These are phyloP conservation scores for Petrolisthes cinctipes DNA, from an alignment of 2,888 invertebrate genomes.

Conservation along the genomic window DNA sequence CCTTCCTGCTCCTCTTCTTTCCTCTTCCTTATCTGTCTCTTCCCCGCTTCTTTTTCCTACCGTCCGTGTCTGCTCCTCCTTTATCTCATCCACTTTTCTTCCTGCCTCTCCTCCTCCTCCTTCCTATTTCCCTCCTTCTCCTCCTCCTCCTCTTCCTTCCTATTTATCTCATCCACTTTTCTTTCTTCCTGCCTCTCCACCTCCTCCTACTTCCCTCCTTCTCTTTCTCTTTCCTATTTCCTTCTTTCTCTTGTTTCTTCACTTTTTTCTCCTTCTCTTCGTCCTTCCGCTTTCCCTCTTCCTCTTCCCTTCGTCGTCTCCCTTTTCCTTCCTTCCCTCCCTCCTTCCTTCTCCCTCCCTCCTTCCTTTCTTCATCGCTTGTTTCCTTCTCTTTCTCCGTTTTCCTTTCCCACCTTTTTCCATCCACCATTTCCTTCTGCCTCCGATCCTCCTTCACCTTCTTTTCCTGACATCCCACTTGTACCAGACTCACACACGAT, in stretches of 20 bases:
- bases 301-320: background rate
- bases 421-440: background rate
- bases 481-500: too few relatives aligned
- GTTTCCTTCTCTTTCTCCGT: background rate
- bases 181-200: background rate
- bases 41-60: background rate
- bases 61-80: background rate
- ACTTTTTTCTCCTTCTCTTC: background rate
- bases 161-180: background rate
- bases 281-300: background rate
- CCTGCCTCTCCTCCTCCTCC: background rate
- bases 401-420: background rate
- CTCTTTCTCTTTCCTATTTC: background rate
- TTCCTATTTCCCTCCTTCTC: background rate
- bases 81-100: background rate
- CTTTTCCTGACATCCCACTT: background rate
- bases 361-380: background rate
- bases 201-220: background rate
- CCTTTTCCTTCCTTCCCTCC: background rate
- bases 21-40: background rate
- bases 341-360: background rate
- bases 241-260: background rate
- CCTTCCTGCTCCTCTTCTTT: too few relatives aligned
- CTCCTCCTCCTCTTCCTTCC: background rate
- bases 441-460: background rate